Base-by-base conservation (phyloP, 2,888 invertebrate species). In the Emmelina monodactyla region DNA sequence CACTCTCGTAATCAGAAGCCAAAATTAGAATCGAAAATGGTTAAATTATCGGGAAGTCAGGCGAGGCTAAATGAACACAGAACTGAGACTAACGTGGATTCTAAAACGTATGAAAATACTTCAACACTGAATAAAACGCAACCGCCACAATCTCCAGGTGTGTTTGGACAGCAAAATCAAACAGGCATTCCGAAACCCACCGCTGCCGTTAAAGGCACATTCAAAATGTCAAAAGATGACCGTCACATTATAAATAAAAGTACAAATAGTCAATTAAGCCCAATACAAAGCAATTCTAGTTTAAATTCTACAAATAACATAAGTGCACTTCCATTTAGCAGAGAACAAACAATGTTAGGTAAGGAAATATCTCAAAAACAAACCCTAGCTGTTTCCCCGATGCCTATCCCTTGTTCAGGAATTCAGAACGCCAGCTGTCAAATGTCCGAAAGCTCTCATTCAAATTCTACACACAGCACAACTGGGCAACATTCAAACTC, bases 201-300 rank as follows among this genome's bases (percentile, higher is more conserved):
- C 29, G 93, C 94, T 6, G 91, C 94, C 37, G 91, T 95, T 16
- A 94, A 94, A 78, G 94, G 94, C 43, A 93, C 91, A 14, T 88
- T 88, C 42, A 93, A 94, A 67, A 82, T 86, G 50, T 68, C 85
- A 44, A 80, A 83, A 63, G 85, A 86, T 57, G 62, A 82, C 55
- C 64, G 76, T 63, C 58, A 80, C 61, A 49, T 78, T 56, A 58
- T 75, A 71, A 68, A 63, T 73, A 81, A 81, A 73, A 82, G 62
- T 80, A 80, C 75, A 63, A 76, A 69, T 67, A 71, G 73, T 64
- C 78, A 80, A 66, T 75, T 81, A 72, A 80, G 80, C 54, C 81
- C 81, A 42, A 82, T 79, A 63, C 81, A 81, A 61, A 82, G 81
- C 62, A 80, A 81, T 65, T 79, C 81, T 64, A 81, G 80, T 67